Conservation (phyloP, 2,113 vertebrate species). For the Amphiprion ocellaris region DNA sequence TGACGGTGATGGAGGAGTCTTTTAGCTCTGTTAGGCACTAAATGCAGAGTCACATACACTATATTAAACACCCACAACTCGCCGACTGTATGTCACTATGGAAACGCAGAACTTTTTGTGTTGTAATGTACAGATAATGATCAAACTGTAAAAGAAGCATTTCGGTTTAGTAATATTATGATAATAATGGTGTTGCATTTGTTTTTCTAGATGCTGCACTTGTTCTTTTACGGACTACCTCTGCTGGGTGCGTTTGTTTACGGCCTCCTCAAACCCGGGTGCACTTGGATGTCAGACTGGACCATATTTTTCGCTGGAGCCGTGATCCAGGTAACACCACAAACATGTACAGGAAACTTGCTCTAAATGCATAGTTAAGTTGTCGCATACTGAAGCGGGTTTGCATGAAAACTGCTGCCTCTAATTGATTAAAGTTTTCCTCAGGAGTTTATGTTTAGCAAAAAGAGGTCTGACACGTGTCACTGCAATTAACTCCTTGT, state of each 20-base stretch:
- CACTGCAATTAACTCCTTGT: slow-evolving; percentile 30
- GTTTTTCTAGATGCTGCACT: slow-evolving; percentile 88
- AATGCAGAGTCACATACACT: background rate
- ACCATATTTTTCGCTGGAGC: slow-evolving; percentile 89
- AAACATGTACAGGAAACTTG: slow-evolving; percentile 3
- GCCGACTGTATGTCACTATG: background rate
- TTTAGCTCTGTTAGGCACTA: background rate
- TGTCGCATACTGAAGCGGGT: background rate
- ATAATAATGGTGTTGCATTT: background rate
- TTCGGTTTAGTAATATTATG: background rate
- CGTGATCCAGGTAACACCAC: slow-evolving; percentile 87
- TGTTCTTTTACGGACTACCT: slow-evolving; percentile 90
- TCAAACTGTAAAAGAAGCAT: background rate
- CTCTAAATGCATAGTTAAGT: slow-evolving; percentile 7
- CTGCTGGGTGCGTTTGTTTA: slow-evolving; percentile 86
- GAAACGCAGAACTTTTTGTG: background rate
- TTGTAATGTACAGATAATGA: background rate
- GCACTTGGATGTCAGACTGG: slow-evolving; percentile 92
- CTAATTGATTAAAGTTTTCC: slow-evolving; percentile 30
- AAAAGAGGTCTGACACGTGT: slow-evolving; percentile 12
- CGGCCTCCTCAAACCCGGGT: slow-evolving; percentile 88
- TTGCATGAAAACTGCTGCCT: slow-evolving; percentile 1
- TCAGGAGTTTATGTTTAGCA: background rate
- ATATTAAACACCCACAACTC: slow-evolving; percentile 5
- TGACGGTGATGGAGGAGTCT: slow-evolving; percentile 34